Percentiles rank a stretch among this genome's conserved stretches.
Conservation (phyloP, 2,888 invertebrate genomes). For the Drosophila ezoana region DNA sequence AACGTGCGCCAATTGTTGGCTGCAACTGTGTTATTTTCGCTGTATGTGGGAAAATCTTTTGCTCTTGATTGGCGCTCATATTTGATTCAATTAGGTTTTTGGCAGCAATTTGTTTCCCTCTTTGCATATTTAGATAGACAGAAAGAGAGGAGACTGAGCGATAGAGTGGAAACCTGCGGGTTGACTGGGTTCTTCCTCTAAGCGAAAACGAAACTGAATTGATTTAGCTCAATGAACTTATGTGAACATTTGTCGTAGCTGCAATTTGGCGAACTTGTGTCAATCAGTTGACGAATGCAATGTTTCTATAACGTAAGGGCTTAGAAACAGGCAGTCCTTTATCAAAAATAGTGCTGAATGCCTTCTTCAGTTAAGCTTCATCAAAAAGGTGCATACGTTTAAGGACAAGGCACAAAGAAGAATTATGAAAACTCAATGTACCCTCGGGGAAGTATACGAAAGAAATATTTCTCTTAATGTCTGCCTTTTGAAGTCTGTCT, state of each 20-base stretch:
- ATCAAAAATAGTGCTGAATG: too few species aligned
- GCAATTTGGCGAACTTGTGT: slow-evolving; percentile 14
- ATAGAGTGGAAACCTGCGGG: neutral
- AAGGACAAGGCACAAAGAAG: neutral
- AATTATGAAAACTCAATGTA: neutral
- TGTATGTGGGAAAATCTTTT: slow-evolving; percentile 48
- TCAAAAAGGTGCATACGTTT: neutral
- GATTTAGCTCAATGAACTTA: slow-evolving; percentile 18
- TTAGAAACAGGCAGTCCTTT: neutral
- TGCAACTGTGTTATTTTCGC: slow-evolving; percentile 13
- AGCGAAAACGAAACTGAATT: slow-evolving; percentile 32
- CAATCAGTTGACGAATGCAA: slow-evolving; percentile 5
- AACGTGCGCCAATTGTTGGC: slow-evolving; percentile 64
- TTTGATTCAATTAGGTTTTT: slow-evolving; percentile 62
- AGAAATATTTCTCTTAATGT: too few species aligned
- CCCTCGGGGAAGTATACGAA: neutral
- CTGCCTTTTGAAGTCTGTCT: too few species aligned
- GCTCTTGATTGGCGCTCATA: slow-evolving; percentile 64
- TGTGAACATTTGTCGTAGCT: slow-evolving; percentile 13
- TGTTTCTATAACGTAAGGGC: neutral
- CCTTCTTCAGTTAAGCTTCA: neutral
- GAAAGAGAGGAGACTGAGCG: neutral
- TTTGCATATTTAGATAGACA: slow-evolving; percentile 27
- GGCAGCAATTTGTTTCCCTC: slow-evolving; percentile 36
- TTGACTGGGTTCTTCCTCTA: neutral